A percentile compares a stretch with the other conserved stretches of the same genome.
Conservation (phyloP, 2,888 invertebrate species). For the Tetramorium bicarinatum region DNA sequence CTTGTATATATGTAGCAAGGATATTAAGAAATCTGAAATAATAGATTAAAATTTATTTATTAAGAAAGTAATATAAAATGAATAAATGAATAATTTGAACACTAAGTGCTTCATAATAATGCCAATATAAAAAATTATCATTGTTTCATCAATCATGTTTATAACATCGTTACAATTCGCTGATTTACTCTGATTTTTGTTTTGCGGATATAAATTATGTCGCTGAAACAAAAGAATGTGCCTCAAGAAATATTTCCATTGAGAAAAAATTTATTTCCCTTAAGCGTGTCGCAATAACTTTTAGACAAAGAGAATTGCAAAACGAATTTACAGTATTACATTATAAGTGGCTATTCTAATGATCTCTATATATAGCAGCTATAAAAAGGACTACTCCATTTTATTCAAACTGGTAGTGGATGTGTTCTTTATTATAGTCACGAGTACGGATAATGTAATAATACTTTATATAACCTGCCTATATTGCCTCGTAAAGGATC, state of each 20-base stretch:
- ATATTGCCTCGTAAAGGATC: not conserved
- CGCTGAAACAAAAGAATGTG: conserved; percentile 3
- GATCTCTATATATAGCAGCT: conserved; percentile 10
- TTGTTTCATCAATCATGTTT: conserved; percentile 5
- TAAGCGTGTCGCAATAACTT: conserved; percentile 17
- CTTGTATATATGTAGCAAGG: conserved; percentile 19
- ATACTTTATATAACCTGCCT: conserved; percentile 16
- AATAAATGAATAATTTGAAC: conserved; percentile 32
- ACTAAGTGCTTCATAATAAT: not conserved
- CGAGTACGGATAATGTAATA: conserved; percentile 8
- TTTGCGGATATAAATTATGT: conserved; percentile 18
- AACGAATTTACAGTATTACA: conserved; percentile 7
- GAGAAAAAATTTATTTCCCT: conserved; percentile 15
- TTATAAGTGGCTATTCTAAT: conserved; percentile 19
- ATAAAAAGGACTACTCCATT: conserved; percentile 18
- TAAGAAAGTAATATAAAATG: not conserved
- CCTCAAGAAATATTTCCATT: conserved; percentile 3
- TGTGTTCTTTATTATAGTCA: conserved; percentile 23
- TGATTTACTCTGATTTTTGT: not conserved
- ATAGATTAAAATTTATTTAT: conserved; percentile 30
- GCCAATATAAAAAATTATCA: conserved; percentile 1
- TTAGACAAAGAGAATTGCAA: not conserved
- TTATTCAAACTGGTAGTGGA: not conserved
- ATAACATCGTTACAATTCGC: not conserved
- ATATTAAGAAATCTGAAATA: conserved; percentile 14